Conservation (phyloP, 2,797 vertebrate genomes). For the Anomalospiza imberbis region DNA sequence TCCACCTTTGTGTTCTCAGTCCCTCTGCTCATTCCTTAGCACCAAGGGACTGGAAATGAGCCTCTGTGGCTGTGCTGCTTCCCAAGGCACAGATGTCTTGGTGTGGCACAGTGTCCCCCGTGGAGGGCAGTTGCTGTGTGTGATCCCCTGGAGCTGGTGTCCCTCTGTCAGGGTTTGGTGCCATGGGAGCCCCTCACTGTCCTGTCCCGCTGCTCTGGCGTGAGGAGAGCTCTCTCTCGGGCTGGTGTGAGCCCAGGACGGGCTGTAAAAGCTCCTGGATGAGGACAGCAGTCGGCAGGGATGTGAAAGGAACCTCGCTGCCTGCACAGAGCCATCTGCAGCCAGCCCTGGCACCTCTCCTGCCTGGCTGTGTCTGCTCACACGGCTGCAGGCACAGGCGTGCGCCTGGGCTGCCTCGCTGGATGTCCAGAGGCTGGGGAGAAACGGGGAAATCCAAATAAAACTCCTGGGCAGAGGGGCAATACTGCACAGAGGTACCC, state of each 20-base stretch:
- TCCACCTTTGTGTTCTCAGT: neutral
- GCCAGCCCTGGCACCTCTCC: neutral
- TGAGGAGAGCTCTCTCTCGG: neutral
- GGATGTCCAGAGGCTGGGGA: neutral
- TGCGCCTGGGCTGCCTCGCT: neutral
- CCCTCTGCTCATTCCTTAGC: neutral
- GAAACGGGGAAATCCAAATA: neutral
- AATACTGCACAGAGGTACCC: neutral
- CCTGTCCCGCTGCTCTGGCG: neutral
- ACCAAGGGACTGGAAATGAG: neutral
- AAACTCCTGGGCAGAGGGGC: neutral
- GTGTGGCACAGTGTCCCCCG: neutral
- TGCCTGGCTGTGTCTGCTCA: neutral
- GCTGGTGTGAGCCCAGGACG: neutral
- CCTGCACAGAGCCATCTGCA: neutral
- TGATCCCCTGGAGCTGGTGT: neutral
- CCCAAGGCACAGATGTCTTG: neutral
- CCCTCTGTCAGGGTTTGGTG: neutral
- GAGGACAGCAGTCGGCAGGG: neutral
- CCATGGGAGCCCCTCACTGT: neutral
- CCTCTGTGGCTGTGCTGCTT: neutral
- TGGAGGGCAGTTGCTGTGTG: neutral
- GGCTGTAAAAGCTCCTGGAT: neutral
- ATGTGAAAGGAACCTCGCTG: neutral
- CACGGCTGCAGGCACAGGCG: fast-evolving